These are phyloP conservation scores for Thecophora atra DNA, from an alignment of 2,888 invertebrate species.

Conservation along the genomic window DNA sequence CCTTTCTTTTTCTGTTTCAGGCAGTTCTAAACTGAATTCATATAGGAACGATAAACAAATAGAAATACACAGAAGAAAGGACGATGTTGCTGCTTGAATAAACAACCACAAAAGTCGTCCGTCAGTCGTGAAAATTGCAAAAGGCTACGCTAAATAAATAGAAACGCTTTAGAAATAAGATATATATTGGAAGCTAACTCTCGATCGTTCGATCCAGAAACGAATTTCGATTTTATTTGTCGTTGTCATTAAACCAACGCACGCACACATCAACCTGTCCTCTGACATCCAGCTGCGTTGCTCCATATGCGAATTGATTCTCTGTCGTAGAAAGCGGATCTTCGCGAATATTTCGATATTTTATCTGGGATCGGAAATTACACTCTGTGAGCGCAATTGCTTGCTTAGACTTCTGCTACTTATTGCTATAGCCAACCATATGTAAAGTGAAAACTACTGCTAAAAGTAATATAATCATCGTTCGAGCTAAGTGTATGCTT, in stretches of 20 bases:
- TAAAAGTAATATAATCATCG: slow-evolving; percentile 27
- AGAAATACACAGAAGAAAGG: background rate
- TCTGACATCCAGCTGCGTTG: background rate
- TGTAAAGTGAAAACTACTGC: slow-evolving; percentile 13
- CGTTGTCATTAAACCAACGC: slow-evolving; percentile 19
- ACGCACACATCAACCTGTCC: background rate
- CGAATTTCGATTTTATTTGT: slow-evolving; percentile 12
- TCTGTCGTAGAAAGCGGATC: background rate
- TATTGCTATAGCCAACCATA: slow-evolving; percentile 19
- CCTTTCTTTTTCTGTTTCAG: background rate
- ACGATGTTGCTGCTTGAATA: slow-evolving; percentile 20
- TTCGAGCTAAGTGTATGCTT: slow-evolving; percentile 28
- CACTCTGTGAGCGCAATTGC: background rate
- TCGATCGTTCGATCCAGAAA: slow-evolving; percentile 14
- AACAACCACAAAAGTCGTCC: slow-evolving; percentile 10
- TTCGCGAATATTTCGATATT: too few species aligned
- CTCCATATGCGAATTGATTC: background rate
- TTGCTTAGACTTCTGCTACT: slow-evolving; percentile 4
- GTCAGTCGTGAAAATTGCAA: slow-evolving; percentile 23
- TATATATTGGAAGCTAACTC: background rate
- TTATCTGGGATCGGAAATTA: too few species aligned
- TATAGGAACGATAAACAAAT: background rate
- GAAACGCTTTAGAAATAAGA: background rate
- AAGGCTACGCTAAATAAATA: background rate
- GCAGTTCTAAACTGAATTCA: slow-evolving; percentile 4